Evolutionary conservation across 2,797 vertebrate genomes (phyloP), one percentile per base, ranked within the genome.

Genomic region (Thalassophryne amazonica): DNA sequence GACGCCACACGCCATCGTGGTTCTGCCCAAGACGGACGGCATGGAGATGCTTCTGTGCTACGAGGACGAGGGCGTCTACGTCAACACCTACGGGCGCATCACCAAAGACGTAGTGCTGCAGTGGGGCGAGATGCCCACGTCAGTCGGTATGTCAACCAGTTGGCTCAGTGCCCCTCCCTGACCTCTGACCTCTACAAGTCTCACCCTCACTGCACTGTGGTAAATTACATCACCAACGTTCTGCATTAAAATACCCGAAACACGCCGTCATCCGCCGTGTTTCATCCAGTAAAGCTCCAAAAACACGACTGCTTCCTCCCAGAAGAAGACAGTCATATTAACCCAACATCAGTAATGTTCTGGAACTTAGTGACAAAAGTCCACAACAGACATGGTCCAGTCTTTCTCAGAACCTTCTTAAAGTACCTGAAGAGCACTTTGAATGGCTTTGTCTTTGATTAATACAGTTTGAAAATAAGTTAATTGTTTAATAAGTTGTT

Each of bases 31-130:
- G 90, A 98, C 96, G 24, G 96, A 98, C 42, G 97, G 97, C 72
- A 98, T 98, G 96, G 96, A 99, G 90, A 97, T 99, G 96, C 93
- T 99, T 51, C 94, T 99, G 83, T 99, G 97, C 88, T 99, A 99
- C 76, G 97, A 99, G 90, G 97, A 99, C 52, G 97, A 99, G 73
- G 97, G 97, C 19, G 95, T 99, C 40, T 99, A 99, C 14, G 97
- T 99, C 45, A 98, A 98, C 90, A 99, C 97, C 69, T 99, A 99
- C 6, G 97, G 97, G 60, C 92, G 96, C 78, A 98, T 98, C 89
- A 98, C 95, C 75, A 98, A 98, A 89, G 97, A 99, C 68, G 95
- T 98, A 90, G 97, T 99, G 90, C 95, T 99, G 66, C 97, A 99
- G 87, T 99, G 97, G 97, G 97, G 97, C 89, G 97, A 99, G 90